These are phyloP conservation scores for Neopelma chrysocephalum DNA, from an alignment of 2,797 vertebrate species.

Conservation along the genomic window DNA sequence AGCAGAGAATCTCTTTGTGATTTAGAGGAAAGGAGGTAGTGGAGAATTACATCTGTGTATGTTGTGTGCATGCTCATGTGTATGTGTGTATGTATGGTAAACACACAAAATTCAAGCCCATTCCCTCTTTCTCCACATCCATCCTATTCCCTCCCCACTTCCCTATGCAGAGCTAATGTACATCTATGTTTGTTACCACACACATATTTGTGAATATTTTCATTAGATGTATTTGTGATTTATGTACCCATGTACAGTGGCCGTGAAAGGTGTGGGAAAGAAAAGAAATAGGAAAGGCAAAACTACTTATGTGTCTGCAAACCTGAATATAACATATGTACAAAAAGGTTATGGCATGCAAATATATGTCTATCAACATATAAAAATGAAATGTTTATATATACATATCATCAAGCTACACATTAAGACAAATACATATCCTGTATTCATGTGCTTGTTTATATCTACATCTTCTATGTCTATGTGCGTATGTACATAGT, in stretches of 20 bases:
- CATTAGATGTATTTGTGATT: not conserved
- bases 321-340: not conserved
- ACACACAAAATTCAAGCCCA: not conserved
- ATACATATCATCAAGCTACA: not conserved
- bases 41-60: not conserved
- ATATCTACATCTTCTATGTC: not conserved
- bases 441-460: not conserved
- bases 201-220: not conserved
- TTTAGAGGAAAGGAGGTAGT: conserved; percentile 44
- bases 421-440: not conserved
- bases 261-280: not conserved
- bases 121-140: rapidly evolving
- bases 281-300: not conserved
- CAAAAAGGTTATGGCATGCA: not conserved
- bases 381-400: not conserved
- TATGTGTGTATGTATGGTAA: not conserved
- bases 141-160: not conserved
- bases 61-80: rapidly evolving
- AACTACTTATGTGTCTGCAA: not conserved
- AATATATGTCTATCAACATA: not conserved
- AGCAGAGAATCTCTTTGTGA: conserved; percentile 35
- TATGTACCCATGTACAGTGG: not conserved
- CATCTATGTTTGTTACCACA: not conserved
- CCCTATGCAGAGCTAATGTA: not conserved
- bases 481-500: not conserved